These are phyloP conservation scores for Dexiosoma caninum DNA, from an alignment of 2,888 invertebrate species.

Conservation along the genomic window DNA sequence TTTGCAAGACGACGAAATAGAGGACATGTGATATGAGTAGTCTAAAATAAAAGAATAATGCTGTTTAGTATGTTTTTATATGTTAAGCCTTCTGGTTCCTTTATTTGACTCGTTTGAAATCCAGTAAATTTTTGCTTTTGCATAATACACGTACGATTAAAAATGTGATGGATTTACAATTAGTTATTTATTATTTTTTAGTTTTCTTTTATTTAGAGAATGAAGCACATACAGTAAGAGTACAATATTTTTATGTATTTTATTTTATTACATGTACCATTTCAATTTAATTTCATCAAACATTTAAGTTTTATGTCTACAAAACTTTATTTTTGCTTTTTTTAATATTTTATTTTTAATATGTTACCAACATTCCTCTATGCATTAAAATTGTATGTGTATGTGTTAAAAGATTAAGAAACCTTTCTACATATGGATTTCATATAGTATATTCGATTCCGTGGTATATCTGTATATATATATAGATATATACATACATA, in stretches of 20 bases:
- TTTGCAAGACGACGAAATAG: no score
- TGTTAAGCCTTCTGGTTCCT: conserved; percentile 72
- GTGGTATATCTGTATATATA: not conserved
- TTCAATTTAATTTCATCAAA: conserved; percentile 49
- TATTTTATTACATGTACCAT: conserved; percentile 48
- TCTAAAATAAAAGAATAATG: conserved; percentile 27
- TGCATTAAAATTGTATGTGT: not conserved
- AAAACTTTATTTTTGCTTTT: conserved; percentile 29
- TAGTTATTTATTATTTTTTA: conserved; percentile 46
- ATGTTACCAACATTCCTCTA: conserved; percentile 34
- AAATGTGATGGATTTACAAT: conserved; percentile 54
- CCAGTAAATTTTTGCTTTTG: conserved; percentile 66
- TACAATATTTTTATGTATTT: conserved; percentile 53
- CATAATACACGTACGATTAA: conserved; percentile 66
- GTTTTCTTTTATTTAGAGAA: conserved; percentile 53
- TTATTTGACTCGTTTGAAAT: conserved; percentile 68
- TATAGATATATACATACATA: not conserved
- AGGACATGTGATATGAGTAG: no score
- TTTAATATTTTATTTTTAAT: conserved; percentile 6
- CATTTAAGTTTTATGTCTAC: conserved; percentile 32
- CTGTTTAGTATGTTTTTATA: conserved; percentile 44
- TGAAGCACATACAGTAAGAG: conserved; percentile 63
- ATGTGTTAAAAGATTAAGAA: conserved; percentile 6
- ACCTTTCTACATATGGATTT: no score
- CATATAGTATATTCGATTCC: no score